Evolutionary conservation across 2,888 invertebrate species (phyloP), one percentile per base, ranked within the genome.

Genomic region (Amphipyra berbera): DNA sequence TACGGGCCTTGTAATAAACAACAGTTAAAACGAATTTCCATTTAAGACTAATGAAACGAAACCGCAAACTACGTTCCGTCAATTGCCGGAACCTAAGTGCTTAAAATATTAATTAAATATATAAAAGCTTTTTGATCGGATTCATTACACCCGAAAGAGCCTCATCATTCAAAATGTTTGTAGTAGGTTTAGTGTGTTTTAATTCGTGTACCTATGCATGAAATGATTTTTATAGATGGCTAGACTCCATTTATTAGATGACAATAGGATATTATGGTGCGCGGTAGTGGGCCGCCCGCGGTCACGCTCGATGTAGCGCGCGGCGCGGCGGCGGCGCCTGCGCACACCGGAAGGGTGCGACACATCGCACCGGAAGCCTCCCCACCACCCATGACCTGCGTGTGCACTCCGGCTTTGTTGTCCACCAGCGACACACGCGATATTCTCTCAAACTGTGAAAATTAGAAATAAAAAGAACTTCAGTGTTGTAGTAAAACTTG

Each of bases 261-360:
- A 92, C 90, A 91, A 91, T 92, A 85, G 88, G 60, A 82, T 83
- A 88, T 88, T 86, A 88, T 83, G 77, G 79, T 80, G 79, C 66
- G 53, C 67, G 73, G 76, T 78, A 75, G 68, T 82, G 81, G 83
- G 81, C 82, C 80, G 82, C 81, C 82, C 80, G 82, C 81, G 84
- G 93, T 93, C 91, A 92, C 92, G 94, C 88, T 88, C 84, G 80
- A 82, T 70, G 82, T 78, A 76, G 53, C 57, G 52, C 62, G 75
- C 69, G 68, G 52, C 62, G 75, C 69, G 68, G 69, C 77, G 78
- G 75, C 78, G 80, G 89, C 89, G 90, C 91, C 82, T 85, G 89
- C 90, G 89, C 90, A 87, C 76, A 83, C 90, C 91, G 90, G 94
- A 94, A 94, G 94, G 94, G 94, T 88, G 94, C 92, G 93, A 89